Evolutionary conservation across 1,140 invertebrate species (phyloP), one percentile per base, ranked within the genome.

Genomic region (Cherax quadricarinatus): DNA sequence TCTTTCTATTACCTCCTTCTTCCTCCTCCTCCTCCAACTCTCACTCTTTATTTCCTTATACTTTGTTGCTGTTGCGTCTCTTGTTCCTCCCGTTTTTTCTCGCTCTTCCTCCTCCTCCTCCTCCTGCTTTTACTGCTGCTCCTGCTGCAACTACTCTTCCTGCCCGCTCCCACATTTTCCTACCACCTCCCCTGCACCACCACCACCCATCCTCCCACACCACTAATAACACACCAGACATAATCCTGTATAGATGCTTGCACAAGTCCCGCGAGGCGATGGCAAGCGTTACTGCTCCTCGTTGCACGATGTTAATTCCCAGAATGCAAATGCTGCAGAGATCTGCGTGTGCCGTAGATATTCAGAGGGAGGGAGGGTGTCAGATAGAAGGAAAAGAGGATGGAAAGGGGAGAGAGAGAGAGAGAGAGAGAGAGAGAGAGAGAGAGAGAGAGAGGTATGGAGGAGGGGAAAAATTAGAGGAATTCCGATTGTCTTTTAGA

Each of bases 141-240:
- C 1, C 12, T 14, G 18, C 62, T 21, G 18, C 62, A 14, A 66
- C 16, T 21, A 0, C 62, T 18, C 12, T 66, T 16, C 10, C 12
- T 66, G 53, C 53, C 53, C 53, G 12, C 12, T 57, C 53, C 12
- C 62, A 66, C 62, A 4, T 21, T n/a, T 21, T 30, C 70, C 21
- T 21, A 9, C 24, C n/a, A 2, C 70, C 24, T 30, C 24, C 21
- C 5, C 24, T 6, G 0, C 1, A 2, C 12, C 18, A 24, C n/a
- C 70, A 24, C n/a, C 70, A 75, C n/a, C n/a, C 2, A 1, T 21
- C 5, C 70, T 4, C 21, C 70, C 70, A 24, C 70, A 24, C 70
- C n/a, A 75, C 70, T 75, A 75, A 75, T 75, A 75, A 75, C 70
- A 16, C 53, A 24, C 24, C 24, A 73, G 84, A 30, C 62, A 70